A percentile compares a stretch with the other conserved stretches of the same genome.
Conservation (phyloP, 2,113 vertebrate species). For the Etheostoma cragini region DNA sequence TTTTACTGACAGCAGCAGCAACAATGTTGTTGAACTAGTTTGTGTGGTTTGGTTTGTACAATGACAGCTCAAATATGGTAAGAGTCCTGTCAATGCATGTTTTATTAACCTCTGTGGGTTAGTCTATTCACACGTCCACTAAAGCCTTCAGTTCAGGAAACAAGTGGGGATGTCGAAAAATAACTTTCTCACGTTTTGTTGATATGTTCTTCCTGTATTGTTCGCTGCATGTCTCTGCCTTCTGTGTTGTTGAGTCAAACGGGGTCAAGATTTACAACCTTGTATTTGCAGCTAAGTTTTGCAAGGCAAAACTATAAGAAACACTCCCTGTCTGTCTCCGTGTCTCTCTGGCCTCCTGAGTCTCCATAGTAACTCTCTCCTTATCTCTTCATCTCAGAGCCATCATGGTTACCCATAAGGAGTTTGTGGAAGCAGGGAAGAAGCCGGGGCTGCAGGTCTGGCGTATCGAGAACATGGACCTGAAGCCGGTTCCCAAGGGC, state of each 20-base stretch:
- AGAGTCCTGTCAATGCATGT: background rate
- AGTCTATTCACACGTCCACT: background rate
- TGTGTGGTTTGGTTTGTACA: slow-evolving; percentile 1
- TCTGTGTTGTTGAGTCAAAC: background rate
- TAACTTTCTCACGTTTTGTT: background rate
- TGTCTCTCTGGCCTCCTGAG: background rate
- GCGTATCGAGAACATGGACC: slow-evolving; percentile 86
- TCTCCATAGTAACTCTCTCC: background rate
- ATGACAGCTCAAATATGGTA: background rate
- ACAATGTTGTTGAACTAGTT: slow-evolving; percentile 9
- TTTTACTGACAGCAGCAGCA: background rate
- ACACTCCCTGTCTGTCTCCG: background rate
- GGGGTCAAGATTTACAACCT: background rate
- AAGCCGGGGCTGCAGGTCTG: slow-evolving; percentile 82
- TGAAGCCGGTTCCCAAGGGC: slow-evolving; percentile 81
- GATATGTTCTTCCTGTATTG: background rate
- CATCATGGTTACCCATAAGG: slow-evolving; percentile 85
- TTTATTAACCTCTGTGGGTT: slow-evolving; percentile 18
- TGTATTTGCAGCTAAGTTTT: slow-evolving; percentile 14
- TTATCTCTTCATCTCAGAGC: slow-evolving; percentile 44
- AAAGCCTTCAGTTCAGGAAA: background rate
- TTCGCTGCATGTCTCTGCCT: background rate
- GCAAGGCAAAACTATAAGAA: slow-evolving; percentile 41
- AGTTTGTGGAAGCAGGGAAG: slow-evolving; percentile 83
- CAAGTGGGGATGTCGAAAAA: background rate